Evolutionary conservation across 2,113 vertebrate genomes (phyloP).

Genomic region (Macroglossus sobrinus): DNA sequence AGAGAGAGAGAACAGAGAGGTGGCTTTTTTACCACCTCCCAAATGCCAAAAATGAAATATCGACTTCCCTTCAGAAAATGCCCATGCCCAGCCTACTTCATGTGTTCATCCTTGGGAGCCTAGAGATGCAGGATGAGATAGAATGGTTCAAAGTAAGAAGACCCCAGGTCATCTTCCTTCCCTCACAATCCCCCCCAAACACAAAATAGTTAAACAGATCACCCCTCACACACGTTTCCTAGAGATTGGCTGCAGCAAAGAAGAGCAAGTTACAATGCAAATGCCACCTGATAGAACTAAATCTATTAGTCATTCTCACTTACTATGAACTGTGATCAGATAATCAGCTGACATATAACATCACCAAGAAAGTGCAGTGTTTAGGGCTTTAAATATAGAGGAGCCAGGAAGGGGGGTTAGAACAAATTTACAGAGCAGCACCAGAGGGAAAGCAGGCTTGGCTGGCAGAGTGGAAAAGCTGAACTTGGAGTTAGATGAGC

Average conservation of each 20-base stretch:
- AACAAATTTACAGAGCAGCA: background rate
- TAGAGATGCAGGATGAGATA: background rate
- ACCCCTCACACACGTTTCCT: background rate
- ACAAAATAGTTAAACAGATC: background rate
- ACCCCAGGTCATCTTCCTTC: background rate
- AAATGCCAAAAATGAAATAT: background rate
- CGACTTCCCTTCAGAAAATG: background rate
- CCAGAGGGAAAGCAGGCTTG: background rate
- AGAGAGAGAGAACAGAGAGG: background rate
- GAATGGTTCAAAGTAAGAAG: background rate
- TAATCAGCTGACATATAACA: background rate
- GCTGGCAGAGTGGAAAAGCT: background rate
- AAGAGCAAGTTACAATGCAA: background rate
- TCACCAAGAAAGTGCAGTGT: background rate
- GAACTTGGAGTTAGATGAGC: background rate
- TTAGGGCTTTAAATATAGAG: background rate
- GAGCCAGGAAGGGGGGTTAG: too few species aligned
- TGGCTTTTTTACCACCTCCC: background rate
- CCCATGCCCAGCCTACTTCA: background rate
- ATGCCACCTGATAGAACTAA: background rate
- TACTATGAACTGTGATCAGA: background rate
- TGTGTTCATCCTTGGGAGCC: background rate
- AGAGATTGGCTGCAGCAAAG: background rate
- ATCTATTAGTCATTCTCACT: background rate
- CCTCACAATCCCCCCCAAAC: background rate